Base-by-base conservation (phyloP, 1,140 invertebrate species). In the Euwallacea similis region DNA sequence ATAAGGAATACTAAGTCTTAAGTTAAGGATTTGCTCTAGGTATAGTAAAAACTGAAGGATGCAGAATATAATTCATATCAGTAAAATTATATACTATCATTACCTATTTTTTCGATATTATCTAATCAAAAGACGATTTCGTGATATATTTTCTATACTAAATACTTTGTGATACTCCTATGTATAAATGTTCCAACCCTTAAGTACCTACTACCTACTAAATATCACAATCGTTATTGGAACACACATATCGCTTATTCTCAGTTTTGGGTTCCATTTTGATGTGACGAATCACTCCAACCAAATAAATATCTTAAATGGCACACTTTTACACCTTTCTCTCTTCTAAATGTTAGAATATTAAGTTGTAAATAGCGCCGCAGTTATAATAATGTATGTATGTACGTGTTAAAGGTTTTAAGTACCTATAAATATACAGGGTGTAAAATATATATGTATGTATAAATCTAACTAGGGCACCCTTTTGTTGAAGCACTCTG, bases 101-200 rank as follows among this genome's bases (percentile, higher is more conserved):
- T 41, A n/a, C 7, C 16, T n/a, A n/a, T 47, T 47, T 54, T 42
- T 54, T 13, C 46, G 13, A 50, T 50, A 66, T 54, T 66, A 13
- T 4, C 21, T 54, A 41, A 66, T 66, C 47, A 55, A 55, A 55
- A 7, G 8, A 43, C 11, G 16, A 69, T 46, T 59, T 69, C 61
- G 66, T 69, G 66, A 69, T 69, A 69, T 60, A 61, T 60, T 69
- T 69, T 66, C 46, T 50, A 47, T 47, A 47, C 16, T 66, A 55
- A 50, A 66, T 55, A 53, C 66, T 69, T 69, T 69, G 66, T 69
- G 66, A 69, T 69, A 69, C 15, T 69, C 66, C 66, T 50, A 7
- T 50, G 46, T 50, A 50, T 50, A 50, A 11, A 61, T 60, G 41
- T 9, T 69, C 42, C 56, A 43, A 61, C 43, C 66, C 66, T 69